Base-by-base conservation (phyloP, 2,888 invertebrate species). In the Drosophila robusta region DNA sequence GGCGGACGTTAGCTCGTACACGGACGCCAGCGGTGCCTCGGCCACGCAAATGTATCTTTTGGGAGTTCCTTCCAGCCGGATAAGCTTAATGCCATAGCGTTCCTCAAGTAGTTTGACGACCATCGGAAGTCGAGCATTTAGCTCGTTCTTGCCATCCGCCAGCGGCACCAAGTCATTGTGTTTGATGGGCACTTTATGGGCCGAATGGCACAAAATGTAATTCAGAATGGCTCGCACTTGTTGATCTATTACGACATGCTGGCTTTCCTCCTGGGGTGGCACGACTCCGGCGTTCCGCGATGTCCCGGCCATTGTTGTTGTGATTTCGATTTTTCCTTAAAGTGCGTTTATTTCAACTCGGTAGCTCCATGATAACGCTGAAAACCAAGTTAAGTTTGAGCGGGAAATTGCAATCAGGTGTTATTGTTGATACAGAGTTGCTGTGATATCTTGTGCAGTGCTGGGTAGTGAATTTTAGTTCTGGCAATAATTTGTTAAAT, bases 1-100 rank as follows among this genome's bases (percentile, higher is more conserved):
- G 0, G 45, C 11, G 4, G 50, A 5, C 0, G 77, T 84, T 11
- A 85, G 22, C 32, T 85, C 89, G 16, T 60, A 47, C 8, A 45
- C 50, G 32, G 89, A 80, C 0, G 56, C 32, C 9, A 51, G 44
- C 5, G 81, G 76, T 2, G 62, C 7, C 14, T 80, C 74, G 8
- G 87, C 55, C 4, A 57, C 16, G 22, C 85, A 77, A 9, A 87
- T 71, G n/a, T 60, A 80, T 41, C 66, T 58, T 26, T 89, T 89
- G 18, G 71, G 41, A 0, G 58, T 6, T 16, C 55, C 51, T 0
- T 73, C 72, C 11, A 80, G 26, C 4, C 46, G 61, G 1, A 52
- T 9, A 0, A 82, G 16, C 12, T 61, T 39, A 4, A 85, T 68
- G 4, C 84, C 84, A 44, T 74, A 85, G 0, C 58, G 67, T 5